Percentiles rank a stretch among this genome's conserved stretches.
Evolutionary conservation across 2,888 invertebrate species (phyloP).

Genomic region (Cremastinae sp.): DNA sequence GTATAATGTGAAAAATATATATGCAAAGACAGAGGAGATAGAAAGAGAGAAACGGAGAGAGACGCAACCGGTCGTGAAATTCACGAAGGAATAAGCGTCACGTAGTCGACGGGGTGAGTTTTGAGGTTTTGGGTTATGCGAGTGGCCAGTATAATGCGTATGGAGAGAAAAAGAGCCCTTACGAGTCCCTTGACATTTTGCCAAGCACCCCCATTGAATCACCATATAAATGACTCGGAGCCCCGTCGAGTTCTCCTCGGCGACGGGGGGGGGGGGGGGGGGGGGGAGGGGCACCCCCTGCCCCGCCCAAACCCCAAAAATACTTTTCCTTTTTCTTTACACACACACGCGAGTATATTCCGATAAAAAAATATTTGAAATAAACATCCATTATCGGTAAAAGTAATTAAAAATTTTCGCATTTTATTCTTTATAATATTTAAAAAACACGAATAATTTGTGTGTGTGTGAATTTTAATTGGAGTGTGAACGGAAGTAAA

Average conservation of each 20-base stretch:
- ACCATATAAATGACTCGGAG: slow-evolving; percentile 77
- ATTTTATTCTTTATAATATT: too few species aligned
- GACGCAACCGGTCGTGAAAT: slow-evolving; percentile 65
- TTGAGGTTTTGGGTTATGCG: slow-evolving; percentile 53
- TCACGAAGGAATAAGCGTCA: slow-evolving; percentile 64
- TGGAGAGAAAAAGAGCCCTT: slow-evolving; percentile 61
- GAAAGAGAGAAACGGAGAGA: slow-evolving; percentile 37
- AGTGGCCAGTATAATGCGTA: slow-evolving; percentile 50
- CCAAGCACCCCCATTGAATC: slow-evolving; percentile 76
- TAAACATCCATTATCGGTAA: too few species aligned
- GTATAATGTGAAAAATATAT: not conserved
- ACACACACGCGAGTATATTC: not conserved
- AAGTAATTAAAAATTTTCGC: too few species aligned
- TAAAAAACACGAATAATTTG: too few species aligned
- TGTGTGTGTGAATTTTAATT: too few species aligned
- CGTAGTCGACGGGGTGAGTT: slow-evolving; percentile 45
- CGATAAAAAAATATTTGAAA: too few species aligned
- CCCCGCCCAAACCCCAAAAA: slow-evolving; percentile 75
- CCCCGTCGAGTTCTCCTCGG: slow-evolving; percentile 55
- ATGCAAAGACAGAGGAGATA: not conserved
- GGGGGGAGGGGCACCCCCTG: slow-evolving; percentile 69
- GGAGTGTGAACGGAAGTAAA: too few species aligned
- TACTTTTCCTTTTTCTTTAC: slow-evolving; percentile 72
- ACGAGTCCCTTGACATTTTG: slow-evolving; percentile 77
- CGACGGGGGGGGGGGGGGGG: not conserved